These are phyloP conservation scores for Tinea semifulvella DNA, from an alignment of 2,888 invertebrate genomes.

Conservation along the genomic window DNA sequence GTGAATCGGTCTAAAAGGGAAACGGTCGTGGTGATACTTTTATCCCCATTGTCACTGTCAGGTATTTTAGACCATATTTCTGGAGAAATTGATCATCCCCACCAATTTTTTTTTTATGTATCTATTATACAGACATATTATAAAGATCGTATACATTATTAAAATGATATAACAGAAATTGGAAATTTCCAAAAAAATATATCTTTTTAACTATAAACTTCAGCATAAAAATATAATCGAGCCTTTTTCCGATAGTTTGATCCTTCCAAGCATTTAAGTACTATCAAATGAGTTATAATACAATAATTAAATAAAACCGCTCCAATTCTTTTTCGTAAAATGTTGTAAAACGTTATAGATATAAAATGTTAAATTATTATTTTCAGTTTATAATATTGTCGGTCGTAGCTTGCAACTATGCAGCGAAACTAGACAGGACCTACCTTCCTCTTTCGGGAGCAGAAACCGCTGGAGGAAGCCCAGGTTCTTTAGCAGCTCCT, in stretches of 20 bases:
- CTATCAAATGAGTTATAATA: not conserved
- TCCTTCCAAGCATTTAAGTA: not conserved
- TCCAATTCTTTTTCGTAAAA: not conserved
- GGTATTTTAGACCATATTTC: too few species aligned
- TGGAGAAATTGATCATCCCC: too few species aligned
- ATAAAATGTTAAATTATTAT: conserved; percentile 16
- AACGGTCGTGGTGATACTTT: too few species aligned
- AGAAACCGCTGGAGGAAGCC: conserved; percentile 48
- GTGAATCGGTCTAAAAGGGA: too few species aligned
- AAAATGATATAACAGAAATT: too few species aligned
- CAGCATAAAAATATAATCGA: not conserved
- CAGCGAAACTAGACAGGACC: conserved; percentile 51
- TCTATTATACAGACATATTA: too few species aligned
- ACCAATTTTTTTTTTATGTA: too few species aligned
- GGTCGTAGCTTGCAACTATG: conserved; percentile 47
- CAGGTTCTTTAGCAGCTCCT: conserved; percentile 45
- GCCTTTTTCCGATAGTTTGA: not conserved
- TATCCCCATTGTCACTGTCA: too few species aligned
- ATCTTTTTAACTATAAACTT: not conserved
- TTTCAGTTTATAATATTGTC: conserved; percentile 51
- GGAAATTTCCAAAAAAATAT: too few species aligned
- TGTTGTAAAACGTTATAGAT: not conserved
- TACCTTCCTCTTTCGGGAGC: conserved; percentile 54
- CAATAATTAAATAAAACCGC: not conserved
- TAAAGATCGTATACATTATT: too few species aligned